Evolutionary conservation across 2,797 vertebrate genomes (phyloP).

Genomic region (Neomorphus geoffroyi): DNA sequence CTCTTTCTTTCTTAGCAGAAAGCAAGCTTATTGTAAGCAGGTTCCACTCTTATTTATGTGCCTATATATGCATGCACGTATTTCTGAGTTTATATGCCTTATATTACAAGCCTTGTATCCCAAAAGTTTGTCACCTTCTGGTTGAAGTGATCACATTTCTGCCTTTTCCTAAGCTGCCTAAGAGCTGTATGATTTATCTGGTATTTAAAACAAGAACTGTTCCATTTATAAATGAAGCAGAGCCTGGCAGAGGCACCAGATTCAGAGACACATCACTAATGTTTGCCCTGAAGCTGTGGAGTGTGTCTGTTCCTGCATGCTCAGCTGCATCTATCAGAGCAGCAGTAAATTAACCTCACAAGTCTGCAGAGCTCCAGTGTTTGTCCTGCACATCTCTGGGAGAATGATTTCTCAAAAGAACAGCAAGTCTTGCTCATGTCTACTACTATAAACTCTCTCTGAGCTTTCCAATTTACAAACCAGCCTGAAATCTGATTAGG

Average conservation of each 20-base stretch:
- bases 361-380: background rate
- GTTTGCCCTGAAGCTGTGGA: background rate
- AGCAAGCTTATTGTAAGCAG: background rate
- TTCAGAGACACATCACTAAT: background rate
- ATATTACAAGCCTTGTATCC: background rate
- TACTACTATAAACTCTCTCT: background rate
- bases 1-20: background rate
- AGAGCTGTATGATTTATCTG: background rate
- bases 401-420: background rate
- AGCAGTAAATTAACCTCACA: background rate
- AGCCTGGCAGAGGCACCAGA: background rate
- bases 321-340: background rate
- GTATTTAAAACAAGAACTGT: background rate
- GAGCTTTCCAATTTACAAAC: background rate
- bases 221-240: background rate
- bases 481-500: background rate
- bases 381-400: background rate
- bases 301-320: background rate
- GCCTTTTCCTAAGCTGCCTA: background rate
- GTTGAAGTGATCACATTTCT: background rate
- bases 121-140: background rate
- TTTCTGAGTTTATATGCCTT: background rate
- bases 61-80: background rate
- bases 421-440: background rate
- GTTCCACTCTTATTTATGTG: background rate